Evolutionary conservation across 2,888 invertebrate species (phyloP), one percentile per base, ranked within the genome.

Genomic region (Epinotia nisella): DNA sequence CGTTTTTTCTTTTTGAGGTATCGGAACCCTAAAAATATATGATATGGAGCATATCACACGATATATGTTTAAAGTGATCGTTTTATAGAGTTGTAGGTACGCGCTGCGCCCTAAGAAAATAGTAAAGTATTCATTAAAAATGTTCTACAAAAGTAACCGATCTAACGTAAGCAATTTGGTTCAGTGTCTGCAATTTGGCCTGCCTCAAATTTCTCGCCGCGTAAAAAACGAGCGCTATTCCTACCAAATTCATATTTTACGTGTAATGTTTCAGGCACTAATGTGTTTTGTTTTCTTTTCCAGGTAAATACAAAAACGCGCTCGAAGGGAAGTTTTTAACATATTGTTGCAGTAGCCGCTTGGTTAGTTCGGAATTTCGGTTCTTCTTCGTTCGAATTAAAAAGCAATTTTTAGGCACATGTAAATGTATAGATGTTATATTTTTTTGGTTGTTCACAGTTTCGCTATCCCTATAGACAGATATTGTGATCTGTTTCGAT

Each of bases 241-340:
- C 56, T 56, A 62, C 62, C 62, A 62, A 73, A 69, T 73, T 59
- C 67, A 73, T 69, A 73, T 69, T 69, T 69, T 73, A 68, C 73
- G 73, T 64, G 67, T 68, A 68, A 72, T 72, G 67, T 72, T 72
- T 67, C 72, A 62, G 56, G 56, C 72, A 62, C 69, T 73, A 73
- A 73, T 73, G 67, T 68, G 64, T 73, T 69, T 73, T 73, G 56
- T 66, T 66, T 67, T 59, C 64, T 73, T 73, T 59, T 73, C 15
- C 68, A 73, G 73, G 73, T 73, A 73, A 73, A 73, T 53, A 67
- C 55, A 58, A 24, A 49, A 60, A 60, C 51, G 49, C 51, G 71
- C 19, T 60, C n/a, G 59, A 64, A 45, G 61, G 45, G 58, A 60
- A 61, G 21, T 71, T 55, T 55, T 53, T 24, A 56, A 58, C 45